Base-by-base conservation (phyloP, 2,797 vertebrate species). In the Argya squamiceps region DNA sequence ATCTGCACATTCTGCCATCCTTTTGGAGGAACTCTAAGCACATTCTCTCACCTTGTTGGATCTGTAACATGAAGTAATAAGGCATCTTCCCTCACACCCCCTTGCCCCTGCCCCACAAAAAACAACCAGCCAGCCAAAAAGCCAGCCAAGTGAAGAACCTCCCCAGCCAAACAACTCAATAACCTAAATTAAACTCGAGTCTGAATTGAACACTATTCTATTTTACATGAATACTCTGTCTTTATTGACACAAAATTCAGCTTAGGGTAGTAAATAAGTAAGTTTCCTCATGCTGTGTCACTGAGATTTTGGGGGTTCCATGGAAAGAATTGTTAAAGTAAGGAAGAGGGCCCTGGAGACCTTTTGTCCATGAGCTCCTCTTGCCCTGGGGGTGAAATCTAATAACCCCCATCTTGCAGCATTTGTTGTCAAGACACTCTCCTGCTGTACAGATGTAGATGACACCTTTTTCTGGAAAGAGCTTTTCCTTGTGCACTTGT, bases 1-100 rank as follows among this genome's bases (percentile, higher is more conserved):
- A 5, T 67, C 9, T 44, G 20, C 0, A 1, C 0, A 0, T 77
- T 88, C n/a, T 73, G 37, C 32, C 5, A 17, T 23, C 3, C 10
- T 52, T 76, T 65, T 64, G 52, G 49, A 52, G 36, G 36, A 67
- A 4, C 16, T 80, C 19, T 12, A 43, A 10, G 34, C 8, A 70
- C 6, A 6, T 60, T 32, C 20, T 87, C 5, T n/a, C 3, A 12
- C 55, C 88, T 36, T 41, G 18, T 58, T 43, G 9, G 10, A 20
- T 58, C 36, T 75, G 15, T 23, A 53, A 11, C 4, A 17, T 63
- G 29, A 47, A 58, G 13, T 77, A 34, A 32, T 49, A 55, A 46
- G 23, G 8, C 12, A 21, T 8, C 12, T 50, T 60, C 15, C 4
- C 17, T 23, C n/a, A 56, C 3, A 50, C 4, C 3, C 5, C 7